These are phyloP conservation scores for Nemotelus pantherinus DNA, from an alignment of 2,888 invertebrate genomes.

Conservation along the genomic window DNA sequence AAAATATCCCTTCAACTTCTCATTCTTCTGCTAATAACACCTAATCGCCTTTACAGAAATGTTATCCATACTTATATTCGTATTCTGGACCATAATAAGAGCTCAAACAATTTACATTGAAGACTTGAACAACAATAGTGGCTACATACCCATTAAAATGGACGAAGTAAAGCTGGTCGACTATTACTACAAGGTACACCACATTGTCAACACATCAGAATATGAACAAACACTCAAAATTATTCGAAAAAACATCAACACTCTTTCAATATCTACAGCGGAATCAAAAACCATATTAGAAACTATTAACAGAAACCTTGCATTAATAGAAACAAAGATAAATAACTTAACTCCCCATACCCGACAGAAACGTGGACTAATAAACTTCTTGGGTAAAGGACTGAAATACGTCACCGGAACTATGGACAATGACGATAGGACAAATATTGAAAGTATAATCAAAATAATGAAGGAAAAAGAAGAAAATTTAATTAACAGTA, in stretches of 20 bases:
- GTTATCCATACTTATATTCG: background rate
- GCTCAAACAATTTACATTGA: no score
- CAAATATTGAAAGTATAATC: background rate
- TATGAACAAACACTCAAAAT: background rate
- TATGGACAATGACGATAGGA: slow-evolving; percentile 13
- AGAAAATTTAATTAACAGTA: background rate
- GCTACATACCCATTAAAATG: background rate
- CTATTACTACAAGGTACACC: background rate
- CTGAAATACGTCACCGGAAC: slow-evolving; percentile 29
- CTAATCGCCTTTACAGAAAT: background rate
- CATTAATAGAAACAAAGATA: background rate
- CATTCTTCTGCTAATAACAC: background rate
- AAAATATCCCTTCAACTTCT: background rate
- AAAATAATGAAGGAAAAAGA: background rate
- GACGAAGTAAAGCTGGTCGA: slow-evolving; percentile 2
- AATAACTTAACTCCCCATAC: background rate
- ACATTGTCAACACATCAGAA: slow-evolving; percentile 2
- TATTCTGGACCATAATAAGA: background rate
- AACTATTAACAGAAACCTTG: slow-evolving; percentile 1
- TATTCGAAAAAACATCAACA: slow-evolving; percentile 10
- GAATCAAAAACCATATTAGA: slow-evolving; percentile 1
- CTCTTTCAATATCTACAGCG: background rate
- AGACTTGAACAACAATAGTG: no score
- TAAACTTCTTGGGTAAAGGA: slow-evolving; percentile 38
- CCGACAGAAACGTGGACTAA: slow-evolving; percentile 34